Percentiles rank a stretch among this genome's conserved stretches.
Evolutionary conservation across 1,140 invertebrate genomes (phyloP).

Genomic region (Liolophura sinensis): DNA sequence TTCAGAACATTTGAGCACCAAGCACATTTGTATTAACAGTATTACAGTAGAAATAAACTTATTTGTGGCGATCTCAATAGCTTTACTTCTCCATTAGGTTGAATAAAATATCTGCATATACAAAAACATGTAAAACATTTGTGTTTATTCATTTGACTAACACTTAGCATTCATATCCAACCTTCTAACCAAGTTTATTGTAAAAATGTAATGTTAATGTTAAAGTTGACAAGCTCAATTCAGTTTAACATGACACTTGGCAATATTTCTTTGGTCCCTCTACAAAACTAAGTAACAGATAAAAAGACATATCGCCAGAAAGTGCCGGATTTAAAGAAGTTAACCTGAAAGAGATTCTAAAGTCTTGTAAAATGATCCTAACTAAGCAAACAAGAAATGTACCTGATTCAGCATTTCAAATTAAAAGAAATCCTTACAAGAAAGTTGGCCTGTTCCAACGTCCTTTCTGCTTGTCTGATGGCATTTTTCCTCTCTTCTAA

Average conservation of each 20-base stretch:
- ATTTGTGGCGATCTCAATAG: not conserved
- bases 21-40: not conserved
- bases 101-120: no score
- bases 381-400: not conserved
- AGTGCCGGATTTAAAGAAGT: not conserved
- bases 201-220: constrained; percentile 1
- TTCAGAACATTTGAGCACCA: not conserved
- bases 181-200: no score
- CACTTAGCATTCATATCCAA: not conserved
- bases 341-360: not conserved
- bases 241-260: no score
- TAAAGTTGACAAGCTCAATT: no score
- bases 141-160: not conserved
- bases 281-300: not conserved
- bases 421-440: constrained; percentile 27
- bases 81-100: not conserved
- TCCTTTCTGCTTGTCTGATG: constrained; percentile 41
- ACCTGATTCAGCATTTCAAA: constrained; percentile 6
- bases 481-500: constrained; percentile 50
- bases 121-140: not conserved
- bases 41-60: not conserved
- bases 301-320: not conserved
- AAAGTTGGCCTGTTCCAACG: constrained; percentile 53
- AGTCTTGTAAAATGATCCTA: not conserved
- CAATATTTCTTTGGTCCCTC: not conserved